phyloP scores from a whole-genome alignment of 2,888 invertebrate species.

The Gerris lacustris region DNA sequence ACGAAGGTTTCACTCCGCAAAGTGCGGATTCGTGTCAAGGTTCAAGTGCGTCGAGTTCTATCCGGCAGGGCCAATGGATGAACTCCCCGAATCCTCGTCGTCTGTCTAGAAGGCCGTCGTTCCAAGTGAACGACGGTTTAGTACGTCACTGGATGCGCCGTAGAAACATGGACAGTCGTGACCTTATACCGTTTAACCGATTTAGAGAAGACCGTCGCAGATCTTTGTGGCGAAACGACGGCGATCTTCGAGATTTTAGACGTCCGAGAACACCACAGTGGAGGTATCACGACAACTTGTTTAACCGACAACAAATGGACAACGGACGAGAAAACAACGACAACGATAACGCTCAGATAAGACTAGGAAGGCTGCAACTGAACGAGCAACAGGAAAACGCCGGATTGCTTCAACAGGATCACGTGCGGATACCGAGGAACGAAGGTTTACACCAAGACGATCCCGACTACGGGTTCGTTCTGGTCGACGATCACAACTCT shows the following conservation, averaged over 20 bases:
- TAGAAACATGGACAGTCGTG: background rate
- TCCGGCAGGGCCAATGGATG: background rate
- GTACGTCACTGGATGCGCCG: background rate
- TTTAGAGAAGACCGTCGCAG: background rate
- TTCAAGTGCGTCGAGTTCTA: background rate
- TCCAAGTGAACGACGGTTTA: background rate
- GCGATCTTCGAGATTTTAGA: background rate
- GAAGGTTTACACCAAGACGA: background rate
- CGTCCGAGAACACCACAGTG: background rate
- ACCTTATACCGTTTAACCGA: background rate
- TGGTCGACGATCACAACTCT: background rate
- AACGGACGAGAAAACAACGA: background rate
- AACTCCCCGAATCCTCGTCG: background rate
- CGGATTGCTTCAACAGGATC: background rate
- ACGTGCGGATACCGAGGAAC: background rate
- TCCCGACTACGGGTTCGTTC: background rate
- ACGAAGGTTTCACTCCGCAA: background rate
- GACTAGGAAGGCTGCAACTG: background rate
- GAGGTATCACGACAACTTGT: background rate
- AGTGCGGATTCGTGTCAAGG: constrained; percentile 3
- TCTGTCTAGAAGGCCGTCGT: background rate
- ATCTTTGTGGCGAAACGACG: background rate
- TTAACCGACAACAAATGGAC: background rate
- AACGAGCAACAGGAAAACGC: background rate
- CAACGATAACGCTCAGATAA: background rate